Evolutionary conservation across 2,113 vertebrate genomes (phyloP).

Genomic region (Thamnaconus septentrionalis): DNA sequence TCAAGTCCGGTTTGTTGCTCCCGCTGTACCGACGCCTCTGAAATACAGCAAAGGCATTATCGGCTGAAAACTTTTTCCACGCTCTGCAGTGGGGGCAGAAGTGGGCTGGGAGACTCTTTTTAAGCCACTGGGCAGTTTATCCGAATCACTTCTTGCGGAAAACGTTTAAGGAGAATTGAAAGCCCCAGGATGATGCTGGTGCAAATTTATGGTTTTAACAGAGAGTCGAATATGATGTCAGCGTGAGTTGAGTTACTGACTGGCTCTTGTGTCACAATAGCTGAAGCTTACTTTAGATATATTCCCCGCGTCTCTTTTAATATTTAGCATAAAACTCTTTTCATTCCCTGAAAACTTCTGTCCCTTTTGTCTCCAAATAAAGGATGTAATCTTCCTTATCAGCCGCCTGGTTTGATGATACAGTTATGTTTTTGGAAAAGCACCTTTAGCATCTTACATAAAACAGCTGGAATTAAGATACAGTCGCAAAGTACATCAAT

Average conservation of each 20-base stretch:
- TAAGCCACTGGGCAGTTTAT: neutral
- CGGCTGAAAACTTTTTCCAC: constrained; percentile 35
- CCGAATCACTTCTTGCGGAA: constrained; percentile 23
- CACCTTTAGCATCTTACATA: constrained; percentile 7
- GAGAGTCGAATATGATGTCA: constrained; percentile 14
- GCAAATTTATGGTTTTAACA: constrained; percentile 15
- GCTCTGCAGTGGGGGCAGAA: constrained; percentile 3
- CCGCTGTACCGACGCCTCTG: constrained; percentile 21
- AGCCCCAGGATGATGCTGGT: neutral
- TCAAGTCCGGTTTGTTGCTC: constrained; percentile 47
- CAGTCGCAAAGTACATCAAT: constrained; percentile 1
- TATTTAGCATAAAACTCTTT: constrained; percentile 5
- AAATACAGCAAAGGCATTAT: constrained; percentile 49
- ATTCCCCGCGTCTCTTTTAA: neutral
- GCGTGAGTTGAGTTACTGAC: constrained; percentile 1
- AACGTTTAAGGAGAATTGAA: constrained; percentile 38
- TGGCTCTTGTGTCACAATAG: neutral
- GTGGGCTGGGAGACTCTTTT: no score
- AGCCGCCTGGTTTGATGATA: constrained; percentile 3
- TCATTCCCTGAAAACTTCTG: constrained; percentile 15
- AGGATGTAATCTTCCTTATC: neutral
- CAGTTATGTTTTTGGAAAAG: constrained; percentile 4
- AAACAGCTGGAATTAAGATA: constrained; percentile 13
- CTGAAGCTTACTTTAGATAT: constrained; percentile 6
- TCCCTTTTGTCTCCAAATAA: neutral